Percentiles rank a stretch among this genome's conserved stretches.
Evolutionary conservation across 2,113 vertebrate genomes (phyloP).

Genomic region (Uropsilus gracilis): DNA sequence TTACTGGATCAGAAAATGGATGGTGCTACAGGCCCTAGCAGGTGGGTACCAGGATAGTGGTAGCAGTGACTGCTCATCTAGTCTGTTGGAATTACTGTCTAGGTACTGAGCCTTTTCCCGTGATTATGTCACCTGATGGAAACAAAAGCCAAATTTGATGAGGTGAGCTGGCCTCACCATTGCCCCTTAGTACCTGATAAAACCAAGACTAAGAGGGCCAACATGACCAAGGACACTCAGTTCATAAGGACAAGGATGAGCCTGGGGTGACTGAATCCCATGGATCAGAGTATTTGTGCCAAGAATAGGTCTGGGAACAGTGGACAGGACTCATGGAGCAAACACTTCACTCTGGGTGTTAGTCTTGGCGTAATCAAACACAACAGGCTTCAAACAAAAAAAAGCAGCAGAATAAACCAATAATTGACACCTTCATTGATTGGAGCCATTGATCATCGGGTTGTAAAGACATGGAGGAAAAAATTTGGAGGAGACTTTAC

Average conservation of each 20-base stretch:
- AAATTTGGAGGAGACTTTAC: not conserved
- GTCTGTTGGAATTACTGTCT: not conserved
- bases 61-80: accelerated
- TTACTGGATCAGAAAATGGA: not conserved
- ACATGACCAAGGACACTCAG: accelerated
- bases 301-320: not conserved
- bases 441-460: slow-evolving; percentile 15
- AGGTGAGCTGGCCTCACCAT: not conserved
- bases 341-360: not conserved
- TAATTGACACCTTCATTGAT: slow-evolving; percentile 42
- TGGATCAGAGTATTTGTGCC: accelerated
- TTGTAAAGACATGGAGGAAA: slow-evolving; percentile 30
- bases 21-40: not conserved
- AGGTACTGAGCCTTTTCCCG: not conserved
- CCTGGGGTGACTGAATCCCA: not conserved
- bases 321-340: not conserved
- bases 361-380: not conserved
- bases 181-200: not conserved
- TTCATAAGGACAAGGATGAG: accelerated
- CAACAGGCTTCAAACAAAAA: not conserved
- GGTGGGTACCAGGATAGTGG: accelerated
- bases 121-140: not conserved
- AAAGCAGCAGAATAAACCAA: not conserved
- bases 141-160: accelerated
- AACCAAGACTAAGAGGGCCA: not conserved